Evolutionary conservation across 2,888 invertebrate species (phyloP).

Genomic region (Yponomeuta evonymella): DNA sequence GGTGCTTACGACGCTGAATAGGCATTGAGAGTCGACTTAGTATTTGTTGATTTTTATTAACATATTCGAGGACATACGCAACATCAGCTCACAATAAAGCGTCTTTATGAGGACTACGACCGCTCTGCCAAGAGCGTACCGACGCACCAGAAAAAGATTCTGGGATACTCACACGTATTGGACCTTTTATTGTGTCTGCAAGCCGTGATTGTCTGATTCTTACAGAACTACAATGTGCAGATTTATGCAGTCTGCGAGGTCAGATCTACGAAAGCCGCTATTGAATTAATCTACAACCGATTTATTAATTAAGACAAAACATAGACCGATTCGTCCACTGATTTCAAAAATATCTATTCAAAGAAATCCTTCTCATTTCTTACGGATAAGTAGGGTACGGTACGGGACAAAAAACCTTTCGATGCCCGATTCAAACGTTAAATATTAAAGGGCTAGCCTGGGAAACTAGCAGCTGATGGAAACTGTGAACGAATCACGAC

Average conservation of each 20-base stretch:
- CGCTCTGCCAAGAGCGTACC: too few relatives aligned
- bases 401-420: constrained; percentile 15
- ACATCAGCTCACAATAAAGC: too few relatives aligned
- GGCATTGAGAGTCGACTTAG: neutral
- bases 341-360: neutral
- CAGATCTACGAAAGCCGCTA: too few relatives aligned
- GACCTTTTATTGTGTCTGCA: too few relatives aligned
- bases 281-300: neutral
- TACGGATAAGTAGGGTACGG: neutral
- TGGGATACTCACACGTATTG: too few relatives aligned
- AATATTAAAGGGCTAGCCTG: constrained; percentile 14
- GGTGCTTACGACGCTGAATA: neutral
- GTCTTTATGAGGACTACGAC: too few relatives aligned
- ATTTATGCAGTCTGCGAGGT: too few relatives aligned
- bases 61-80: too few relatives aligned
- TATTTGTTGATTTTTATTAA: neutral
- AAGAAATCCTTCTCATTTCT: neutral
- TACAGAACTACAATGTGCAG: too few relatives aligned
- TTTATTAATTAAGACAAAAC: neutral
- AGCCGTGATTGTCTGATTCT: too few relatives aligned
- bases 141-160: too few relatives aligned
- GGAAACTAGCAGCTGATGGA: constrained; percentile 14
- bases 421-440: constrained; percentile 12
- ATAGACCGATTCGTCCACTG: neutral
- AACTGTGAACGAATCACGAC: constrained; percentile 9